Evolutionary conservation across 2,797 vertebrate species (phyloP).

Genomic region (Botia almorhae): DNA sequence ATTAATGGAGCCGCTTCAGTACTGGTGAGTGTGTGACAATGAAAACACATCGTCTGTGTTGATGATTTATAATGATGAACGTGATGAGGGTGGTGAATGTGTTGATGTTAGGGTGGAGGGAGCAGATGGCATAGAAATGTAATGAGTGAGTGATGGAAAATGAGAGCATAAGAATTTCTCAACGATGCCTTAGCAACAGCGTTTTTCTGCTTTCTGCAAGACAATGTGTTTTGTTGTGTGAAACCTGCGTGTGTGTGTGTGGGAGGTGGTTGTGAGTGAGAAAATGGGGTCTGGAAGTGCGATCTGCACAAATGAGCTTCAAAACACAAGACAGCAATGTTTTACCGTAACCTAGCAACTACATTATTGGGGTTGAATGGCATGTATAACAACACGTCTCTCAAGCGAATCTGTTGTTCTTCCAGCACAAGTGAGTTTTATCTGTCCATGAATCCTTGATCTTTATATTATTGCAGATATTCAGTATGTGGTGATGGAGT

Average conservation of each 20-base stretch:
- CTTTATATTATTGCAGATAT: not conserved
- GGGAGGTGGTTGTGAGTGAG: conserved; percentile 34
- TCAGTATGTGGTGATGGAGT: conserved; percentile 12
- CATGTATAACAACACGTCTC: conserved; percentile 50
- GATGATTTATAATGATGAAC: too few species aligned
- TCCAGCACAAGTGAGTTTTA: conserved; percentile 4
- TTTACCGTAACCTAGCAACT: conserved; percentile 61
- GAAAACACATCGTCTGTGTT: conserved; percentile 43
- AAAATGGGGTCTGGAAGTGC: conserved; percentile 24
- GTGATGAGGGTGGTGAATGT: conserved; percentile 56
- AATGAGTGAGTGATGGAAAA: conserved; percentile 57
- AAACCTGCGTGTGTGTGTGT: conserved; percentile 38
- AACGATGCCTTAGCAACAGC: conserved; percentile 48
- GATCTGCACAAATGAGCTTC: conserved; percentile 43
- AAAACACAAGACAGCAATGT: conserved; percentile 43
- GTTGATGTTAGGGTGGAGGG: conserved; percentile 48
- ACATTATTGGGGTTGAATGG: conserved; percentile 51
- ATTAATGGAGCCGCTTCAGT: conserved; percentile 27
- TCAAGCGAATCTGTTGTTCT: conserved; percentile 39
- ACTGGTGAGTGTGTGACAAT: conserved; percentile 32
- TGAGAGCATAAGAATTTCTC: conserved; percentile 47
- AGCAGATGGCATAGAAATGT: conserved; percentile 69
- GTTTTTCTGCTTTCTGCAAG: conserved; percentile 4
- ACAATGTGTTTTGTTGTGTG: conserved; percentile 27
- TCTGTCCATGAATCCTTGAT: conserved; percentile 15